Evolutionary conservation across 2,888 invertebrate species (phyloP), one percentile per base, ranked within the genome.

Genomic region (Apamea sordens): DNA sequence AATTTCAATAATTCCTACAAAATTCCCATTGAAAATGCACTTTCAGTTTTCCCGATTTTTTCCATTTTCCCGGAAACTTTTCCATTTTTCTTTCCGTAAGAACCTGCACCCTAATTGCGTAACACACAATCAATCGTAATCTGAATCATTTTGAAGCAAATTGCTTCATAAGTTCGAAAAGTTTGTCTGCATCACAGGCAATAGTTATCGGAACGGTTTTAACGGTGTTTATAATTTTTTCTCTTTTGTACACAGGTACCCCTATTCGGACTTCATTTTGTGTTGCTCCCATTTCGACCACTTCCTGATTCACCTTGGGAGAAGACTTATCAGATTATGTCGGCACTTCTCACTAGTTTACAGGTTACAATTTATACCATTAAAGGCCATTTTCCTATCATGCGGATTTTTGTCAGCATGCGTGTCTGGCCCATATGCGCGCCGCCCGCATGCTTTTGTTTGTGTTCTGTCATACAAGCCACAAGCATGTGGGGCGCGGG

Each of bases 201-300:
- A 61, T 18, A 61, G 1, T 63, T 32, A 63, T 32, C 61, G 8
- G 18, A 63, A 61, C 15, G 13, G 28, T 28, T 28, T 15, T 61
- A 61, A 15, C 28, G 28, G 28, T 28, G 32, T 18, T 70, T 18
- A 36, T 28, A 2, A 6, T 13, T 53, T 13, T 28, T 68, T 32
- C 83, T 74, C 68, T 32, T 76, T 78, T 84, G 86, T 78, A 28
- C 76, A n/a, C 90, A 97, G 97, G 94, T 98, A n/a, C 98, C 98
- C 0, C 94, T 98, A 0, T 98, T 98, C 79, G 98, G 98, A 0
- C 94, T 98, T 2, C 98, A 98, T 90, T 98, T 98, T 91, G 94
- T 98, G 50, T 93, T 98, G 75, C 97, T 98, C 24, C 98, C 98
- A 0, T 97, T 98, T 86, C 97, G 97, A 21, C 98, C 98, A 0